Evolutionary conservation across 2,113 vertebrate genomes (phyloP).

Genomic region (Actinemys pallida): DNA sequence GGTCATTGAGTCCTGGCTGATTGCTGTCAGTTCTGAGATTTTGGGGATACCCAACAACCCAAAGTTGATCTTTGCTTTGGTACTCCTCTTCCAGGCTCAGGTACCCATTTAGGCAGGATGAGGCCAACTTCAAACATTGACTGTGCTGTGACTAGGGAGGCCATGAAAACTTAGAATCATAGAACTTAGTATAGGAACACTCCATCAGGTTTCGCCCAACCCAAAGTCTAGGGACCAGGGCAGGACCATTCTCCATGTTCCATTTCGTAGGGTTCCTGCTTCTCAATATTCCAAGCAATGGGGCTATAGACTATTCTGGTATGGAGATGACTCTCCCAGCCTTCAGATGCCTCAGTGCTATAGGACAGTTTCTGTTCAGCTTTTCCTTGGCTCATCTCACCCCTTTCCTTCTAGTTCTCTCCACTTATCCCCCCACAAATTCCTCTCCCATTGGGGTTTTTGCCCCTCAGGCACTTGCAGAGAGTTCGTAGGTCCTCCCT

Average conservation of each 20-base stretch:
- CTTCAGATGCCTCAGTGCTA: background rate
- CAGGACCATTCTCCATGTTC: background rate
- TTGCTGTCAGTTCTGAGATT: background rate
- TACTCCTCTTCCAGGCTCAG: background rate
- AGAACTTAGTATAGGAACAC: background rate
- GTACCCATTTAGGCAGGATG: background rate
- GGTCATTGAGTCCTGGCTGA: background rate
- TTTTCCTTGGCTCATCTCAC: background rate
- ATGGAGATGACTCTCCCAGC: background rate
- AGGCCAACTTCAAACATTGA: background rate
- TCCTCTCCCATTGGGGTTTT: background rate
- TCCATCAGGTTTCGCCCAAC: background rate
- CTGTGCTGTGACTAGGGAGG: background rate
- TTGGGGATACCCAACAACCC: background rate
- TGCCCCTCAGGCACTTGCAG: background rate
- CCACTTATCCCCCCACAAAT: background rate
- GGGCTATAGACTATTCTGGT: background rate
- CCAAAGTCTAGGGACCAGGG: background rate
- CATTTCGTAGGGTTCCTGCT: background rate
- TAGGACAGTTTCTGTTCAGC: background rate
- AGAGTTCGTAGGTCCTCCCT: accelerated
- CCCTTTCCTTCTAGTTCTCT: background rate
- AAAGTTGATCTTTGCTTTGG: background rate
- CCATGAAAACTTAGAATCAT: background rate
- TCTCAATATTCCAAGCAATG: background rate